phyloP scores from a whole-genome alignment of 2,113 vertebrate genomes.

The Camelus bactrianus region DNA sequence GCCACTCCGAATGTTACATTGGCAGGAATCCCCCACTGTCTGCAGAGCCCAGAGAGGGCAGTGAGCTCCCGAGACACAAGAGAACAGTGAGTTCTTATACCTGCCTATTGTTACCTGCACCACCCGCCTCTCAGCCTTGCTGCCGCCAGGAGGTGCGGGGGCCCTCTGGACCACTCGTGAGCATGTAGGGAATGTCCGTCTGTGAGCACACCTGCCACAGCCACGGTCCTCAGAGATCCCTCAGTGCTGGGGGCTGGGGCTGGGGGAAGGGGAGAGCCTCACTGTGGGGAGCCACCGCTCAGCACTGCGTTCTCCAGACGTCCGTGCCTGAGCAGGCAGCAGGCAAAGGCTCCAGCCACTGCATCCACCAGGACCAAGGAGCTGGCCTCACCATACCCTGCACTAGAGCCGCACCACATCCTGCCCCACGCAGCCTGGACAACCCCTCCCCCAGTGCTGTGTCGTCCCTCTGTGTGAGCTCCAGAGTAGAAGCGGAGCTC shows the following conservation, averaged over 20 bases:
- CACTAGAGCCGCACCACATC: not conserved
- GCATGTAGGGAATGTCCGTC: fast-evolving
- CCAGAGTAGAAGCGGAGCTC: not conserved
- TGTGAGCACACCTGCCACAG: not conserved
- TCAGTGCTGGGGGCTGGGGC: not conserved
- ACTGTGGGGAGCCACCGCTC: not conserved
- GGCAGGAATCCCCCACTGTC: too few relatives aligned
- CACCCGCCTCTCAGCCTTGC: not conserved
- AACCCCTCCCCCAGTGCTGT: too few relatives aligned
- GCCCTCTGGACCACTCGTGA: not conserved
- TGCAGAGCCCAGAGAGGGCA: not conserved
- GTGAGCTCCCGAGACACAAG: not conserved
- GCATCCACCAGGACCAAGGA: not conserved
- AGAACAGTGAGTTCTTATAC: fast-evolving
- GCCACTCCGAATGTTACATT: not conserved
- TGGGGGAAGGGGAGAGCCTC: not conserved
- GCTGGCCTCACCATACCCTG: not conserved
- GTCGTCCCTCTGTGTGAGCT: not conserved
- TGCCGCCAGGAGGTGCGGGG: not conserved
- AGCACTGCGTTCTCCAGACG: not conserved
- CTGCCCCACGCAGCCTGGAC: not conserved
- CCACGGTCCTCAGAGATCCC: too few relatives aligned
- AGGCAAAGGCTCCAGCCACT: not conserved
- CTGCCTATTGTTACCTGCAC: not conserved
- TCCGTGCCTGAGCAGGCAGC: not conserved